Evolutionary conservation across 2,888 invertebrate genomes (phyloP), one percentile per base, ranked within the genome.

Genomic region (Mechanitis messenoides): DNA sequence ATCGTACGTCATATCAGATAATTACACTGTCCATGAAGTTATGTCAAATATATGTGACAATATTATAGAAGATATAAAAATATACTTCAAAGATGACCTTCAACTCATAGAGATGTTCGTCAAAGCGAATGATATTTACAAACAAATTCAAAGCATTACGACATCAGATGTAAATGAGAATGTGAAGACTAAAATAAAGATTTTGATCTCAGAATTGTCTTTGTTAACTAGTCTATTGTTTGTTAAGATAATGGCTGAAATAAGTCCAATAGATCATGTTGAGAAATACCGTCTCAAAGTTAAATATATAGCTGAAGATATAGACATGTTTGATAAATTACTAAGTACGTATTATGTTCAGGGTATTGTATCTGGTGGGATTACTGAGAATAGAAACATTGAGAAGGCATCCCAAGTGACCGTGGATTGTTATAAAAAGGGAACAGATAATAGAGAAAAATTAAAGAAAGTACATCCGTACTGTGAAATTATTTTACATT

Each of bases 221-320:
- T 69, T 87, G 55, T 71, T 90, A 31, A 80, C 92, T 3, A 93
- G 93, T 68, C 79, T 92, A 31, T 68, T 93, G 0, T 91, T 93
- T 71, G 76, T 92, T 0, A 85, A 89, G 68, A 76, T 94, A 3
- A 91, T 93, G 74, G 89, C 92, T 0, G 91, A 92, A 76, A 86
- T 94, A 11, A 94, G 94, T 28, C 81, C 92, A 1, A 94, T 97
- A 4, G 98, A 98, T 88, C 97, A 97, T 0, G 93, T 96, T 0
- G 93, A 94, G 62, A 96, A 96, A 80, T 92, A 93, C 68, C 89
- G 92, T 0, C 80, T 97, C 0, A 95, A 95, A 83, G 91, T 94
- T 9, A 81, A 92, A 54, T 95, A 96, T 69, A 86, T 93, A 12
- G 80, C 91, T 33, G 93, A 95, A 71, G 95, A 96, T 78, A 92